Conservation (phyloP, 2,113 vertebrate genomes). For the Gambusia holbrooki region DNA sequence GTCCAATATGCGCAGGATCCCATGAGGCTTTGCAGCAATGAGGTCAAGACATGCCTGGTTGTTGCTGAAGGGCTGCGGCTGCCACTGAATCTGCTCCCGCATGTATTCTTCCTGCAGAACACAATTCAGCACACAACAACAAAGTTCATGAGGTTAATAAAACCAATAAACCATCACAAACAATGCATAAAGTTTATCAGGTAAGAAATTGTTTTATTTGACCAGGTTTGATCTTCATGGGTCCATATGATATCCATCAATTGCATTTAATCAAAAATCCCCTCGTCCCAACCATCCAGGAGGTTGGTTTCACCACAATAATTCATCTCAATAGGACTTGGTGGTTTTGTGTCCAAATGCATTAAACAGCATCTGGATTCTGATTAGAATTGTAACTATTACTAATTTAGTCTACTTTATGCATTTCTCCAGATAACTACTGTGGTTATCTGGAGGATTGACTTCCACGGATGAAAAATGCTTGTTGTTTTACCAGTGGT, state of each 20-base stretch:
- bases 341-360: neutral
- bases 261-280: too few relatives aligned
- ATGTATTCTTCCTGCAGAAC: slow-evolving; percentile 90
- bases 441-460: too few relatives aligned
- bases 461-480: too few relatives aligned
- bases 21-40: slow-evolving; percentile 93
- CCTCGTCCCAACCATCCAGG: too few relatives aligned
- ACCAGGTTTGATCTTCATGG: too few relatives aligned
- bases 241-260: too few relatives aligned
- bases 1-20: slow-evolving; percentile 94
- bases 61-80: slow-evolving; percentile 87
- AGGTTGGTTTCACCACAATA: neutral
- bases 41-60: slow-evolving; percentile 95
- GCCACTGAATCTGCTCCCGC: slow-evolving; percentile 93
- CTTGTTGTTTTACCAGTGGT: too few relatives aligned
- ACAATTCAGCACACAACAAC: slow-evolving; percentile 15
- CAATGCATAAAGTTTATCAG: too few relatives aligned
- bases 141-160: slow-evolving; percentile 8
- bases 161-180: neutral
- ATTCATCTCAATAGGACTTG: neutral
- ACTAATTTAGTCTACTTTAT: too few relatives aligned
- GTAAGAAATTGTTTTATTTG: too few relatives aligned
- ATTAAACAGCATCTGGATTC: neutral
- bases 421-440: too few relatives aligned
- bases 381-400: neutral